phyloP scores from a whole-genome alignment of 2,888 invertebrate species.

The Trachelus stipa region DNA sequence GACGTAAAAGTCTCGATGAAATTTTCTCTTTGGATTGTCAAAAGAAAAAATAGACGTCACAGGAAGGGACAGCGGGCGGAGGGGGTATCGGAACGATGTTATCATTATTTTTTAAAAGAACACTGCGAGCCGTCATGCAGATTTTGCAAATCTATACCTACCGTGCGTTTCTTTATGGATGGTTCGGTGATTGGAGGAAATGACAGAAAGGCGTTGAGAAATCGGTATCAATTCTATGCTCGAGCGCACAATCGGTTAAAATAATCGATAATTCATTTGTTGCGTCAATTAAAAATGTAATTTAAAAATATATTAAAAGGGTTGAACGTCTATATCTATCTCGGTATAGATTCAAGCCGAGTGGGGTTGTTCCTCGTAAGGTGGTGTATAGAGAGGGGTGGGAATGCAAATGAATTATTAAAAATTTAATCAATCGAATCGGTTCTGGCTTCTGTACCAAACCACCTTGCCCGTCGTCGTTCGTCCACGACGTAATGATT shows the following conservation, averaged over 20 bases:
- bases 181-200: not conserved
- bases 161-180: not conserved
- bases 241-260: conserved; percentile 32
- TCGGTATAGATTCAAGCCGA: not conserved
- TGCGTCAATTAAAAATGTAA: conserved; percentile 64
- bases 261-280: conserved; percentile 63
- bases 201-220: not conserved
- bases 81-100: not conserved
- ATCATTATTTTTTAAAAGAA: conserved; percentile 16
- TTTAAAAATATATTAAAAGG: conserved; percentile 63
- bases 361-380: not conserved
- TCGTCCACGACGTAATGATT: conserved; percentile 61
- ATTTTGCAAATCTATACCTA: not conserved
- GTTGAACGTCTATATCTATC: conserved; percentile 30
- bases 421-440: conserved; percentile 67
- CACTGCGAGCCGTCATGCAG: not conserved
- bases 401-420: conserved; percentile 66
- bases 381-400: conserved; percentile 38
- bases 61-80: not conserved
- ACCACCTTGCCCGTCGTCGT: conserved; percentile 37
- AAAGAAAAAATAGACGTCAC: conserved; percentile 11
- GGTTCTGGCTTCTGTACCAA: conserved; percentile 51
- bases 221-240: conserved; percentile 35
- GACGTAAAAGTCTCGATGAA: conserved; percentile 42
- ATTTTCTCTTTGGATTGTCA: conserved; percentile 35